Base-by-base conservation (phyloP, 2,888 invertebrate species). In the Melieria crassipennis region DNA sequence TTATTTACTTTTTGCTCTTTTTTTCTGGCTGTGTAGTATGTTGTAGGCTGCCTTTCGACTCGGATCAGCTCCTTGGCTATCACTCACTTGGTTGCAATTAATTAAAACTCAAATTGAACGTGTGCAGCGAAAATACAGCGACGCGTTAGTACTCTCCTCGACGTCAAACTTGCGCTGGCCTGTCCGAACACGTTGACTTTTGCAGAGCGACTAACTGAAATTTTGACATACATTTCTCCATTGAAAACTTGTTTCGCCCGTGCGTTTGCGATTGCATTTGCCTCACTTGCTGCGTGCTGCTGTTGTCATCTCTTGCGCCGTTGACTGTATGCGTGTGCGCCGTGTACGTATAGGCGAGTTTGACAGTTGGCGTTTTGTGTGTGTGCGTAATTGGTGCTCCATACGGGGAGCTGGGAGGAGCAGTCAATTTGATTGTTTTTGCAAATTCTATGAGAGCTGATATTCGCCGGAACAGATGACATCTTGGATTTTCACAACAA, bases 131-230 rank as follows among this genome's bases (percentile, higher is more conserved):
- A 48, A 58, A 66, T 60, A 69, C 69, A 62, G 69, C 69, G 55
- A 69, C 46, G 43, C 56, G 62, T 69, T 69, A 45, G 55, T 47
- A 61, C 46, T 57, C 13, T 11, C 43, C 1, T 13, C 55, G 45
- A 52, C 43, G 42, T 16, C 13, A 43, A 60, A 67, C 46, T 56
- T 47, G 30, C 47, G 42, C 30, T 47, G 46, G 9, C 13, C 50
- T 69, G 63, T 69, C 64, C 69, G 50, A 57, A 45, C 63, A 69
- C 69, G 50, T 57, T 57, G 69, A 58, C 64, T 43, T 69, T 69
- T 69, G 47, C 69, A 69, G 69, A 69, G 64, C 64, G 69, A 69
- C 69, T 69, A 61, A 50, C 52, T 52, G 48, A 55, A 57, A 69
- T 69, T 69, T 69, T 69, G 63, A 69, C 52, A 9, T 13, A 13